Conservation (phyloP, 2,113 vertebrate genomes). For the Leucosticte australis region DNA sequence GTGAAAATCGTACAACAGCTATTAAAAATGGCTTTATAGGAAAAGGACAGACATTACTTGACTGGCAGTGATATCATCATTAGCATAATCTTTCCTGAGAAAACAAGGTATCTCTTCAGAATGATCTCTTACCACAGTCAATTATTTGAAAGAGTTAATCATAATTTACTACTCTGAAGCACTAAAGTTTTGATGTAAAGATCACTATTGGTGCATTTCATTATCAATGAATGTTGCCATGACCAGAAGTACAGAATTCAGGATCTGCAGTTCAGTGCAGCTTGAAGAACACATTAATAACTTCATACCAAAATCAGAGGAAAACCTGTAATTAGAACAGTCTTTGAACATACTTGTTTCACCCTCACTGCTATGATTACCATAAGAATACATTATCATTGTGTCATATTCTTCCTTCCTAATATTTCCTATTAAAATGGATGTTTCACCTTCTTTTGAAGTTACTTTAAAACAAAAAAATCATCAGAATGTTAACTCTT, state of each 20-base stretch:
- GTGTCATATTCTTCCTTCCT: background rate
- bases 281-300: background rate
- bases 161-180: background rate
- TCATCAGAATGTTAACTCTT: background rate
- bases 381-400: background rate
- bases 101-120: background rate
- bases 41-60: background rate
- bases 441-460: background rate
- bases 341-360: background rate
- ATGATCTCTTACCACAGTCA: background rate
- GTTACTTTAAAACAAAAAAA: background rate
- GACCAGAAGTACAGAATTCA: background rate
- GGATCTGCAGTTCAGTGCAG: background rate
- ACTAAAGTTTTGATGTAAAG: background rate
- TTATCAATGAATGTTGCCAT: background rate
- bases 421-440: background rate
- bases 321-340: slow-evolving; percentile 33
- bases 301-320: background rate
- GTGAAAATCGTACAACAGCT: background rate
- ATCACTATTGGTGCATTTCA: background rate
- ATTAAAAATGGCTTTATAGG: background rate
- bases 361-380: background rate
- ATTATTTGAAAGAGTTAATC: background rate
- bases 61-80: background rate
- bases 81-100: background rate